Evolutionary conservation across 1,140 invertebrate genomes (phyloP).

Genomic region (Anthonomus grandis): DNA sequence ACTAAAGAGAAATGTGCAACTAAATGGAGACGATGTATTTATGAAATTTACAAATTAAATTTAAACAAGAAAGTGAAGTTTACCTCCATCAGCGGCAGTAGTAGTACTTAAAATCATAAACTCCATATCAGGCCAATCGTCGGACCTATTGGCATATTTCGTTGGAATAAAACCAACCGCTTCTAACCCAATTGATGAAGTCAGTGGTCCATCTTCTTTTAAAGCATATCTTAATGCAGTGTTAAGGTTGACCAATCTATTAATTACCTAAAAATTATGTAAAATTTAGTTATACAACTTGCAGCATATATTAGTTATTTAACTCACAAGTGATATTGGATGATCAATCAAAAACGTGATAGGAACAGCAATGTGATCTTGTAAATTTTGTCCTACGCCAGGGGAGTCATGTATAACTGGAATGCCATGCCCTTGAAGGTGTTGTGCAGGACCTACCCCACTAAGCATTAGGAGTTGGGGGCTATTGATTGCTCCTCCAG

Average conservation of each 20-base stretch:
- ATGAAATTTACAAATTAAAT: too few relatives aligned
- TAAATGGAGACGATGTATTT: too few relatives aligned
- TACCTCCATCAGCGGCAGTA: conserved; percentile 72
- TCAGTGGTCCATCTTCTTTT: conserved; percentile 75
- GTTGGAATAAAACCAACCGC: conserved; percentile 82
- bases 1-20: too few relatives aligned
- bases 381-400: conserved; percentile 77
- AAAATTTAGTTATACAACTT: conserved; percentile 1
- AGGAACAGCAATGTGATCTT: conserved; percentile 79
- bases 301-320: background rate
- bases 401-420: conserved; percentile 67
- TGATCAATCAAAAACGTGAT: conserved; percentile 77
- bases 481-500: conserved; percentile 72
- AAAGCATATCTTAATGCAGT: conserved; percentile 73
- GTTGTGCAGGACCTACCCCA: conserved; percentile 71
- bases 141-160: conserved; percentile 76
- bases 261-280: conserved; percentile 50
- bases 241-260: conserved; percentile 72
- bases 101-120: conserved; percentile 84
- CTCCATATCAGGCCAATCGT: conserved; percentile 88
- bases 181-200: conserved; percentile 75
- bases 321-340: conserved; percentile 64
- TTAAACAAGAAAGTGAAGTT: too few relatives aligned
- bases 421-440: conserved; percentile 66
- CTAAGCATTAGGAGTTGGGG: conserved; percentile 84